Percentiles rank a stretch among this genome's conserved stretches.
Evolutionary conservation across 2,888 invertebrate genomes (phyloP).

Genomic region (Nephrotoma flavescens): DNA sequence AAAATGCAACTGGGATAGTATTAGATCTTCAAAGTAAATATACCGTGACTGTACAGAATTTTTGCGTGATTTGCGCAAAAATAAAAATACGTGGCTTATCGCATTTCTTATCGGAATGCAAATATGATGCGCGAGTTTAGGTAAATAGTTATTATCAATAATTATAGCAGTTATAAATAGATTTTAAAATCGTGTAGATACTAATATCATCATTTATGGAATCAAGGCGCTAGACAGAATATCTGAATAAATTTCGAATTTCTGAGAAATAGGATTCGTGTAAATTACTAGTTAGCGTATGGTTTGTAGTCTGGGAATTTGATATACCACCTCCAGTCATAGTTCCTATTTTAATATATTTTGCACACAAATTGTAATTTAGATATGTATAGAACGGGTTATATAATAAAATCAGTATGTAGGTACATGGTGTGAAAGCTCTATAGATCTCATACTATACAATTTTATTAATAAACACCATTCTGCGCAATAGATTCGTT

Average conservation of each 20-base stretch:
- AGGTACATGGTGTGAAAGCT: neutral
- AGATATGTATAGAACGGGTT: neutral
- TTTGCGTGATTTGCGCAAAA: neutral
- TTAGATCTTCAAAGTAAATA: neutral
- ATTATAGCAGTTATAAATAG: neutral
- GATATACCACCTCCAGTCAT: neutral
- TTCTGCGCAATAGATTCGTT: neutral
- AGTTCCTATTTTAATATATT: neutral
- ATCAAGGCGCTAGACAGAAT: neutral
- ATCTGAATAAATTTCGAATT: neutral
- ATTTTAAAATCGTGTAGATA: neutral
- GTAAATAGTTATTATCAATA: neutral
- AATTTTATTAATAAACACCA: neutral
- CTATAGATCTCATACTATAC: neutral
- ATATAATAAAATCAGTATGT: neutral
- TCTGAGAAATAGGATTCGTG: neutral
- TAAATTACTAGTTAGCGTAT: neutral
- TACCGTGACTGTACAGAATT: neutral
- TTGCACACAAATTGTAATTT: neutral
- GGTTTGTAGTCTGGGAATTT: neutral
- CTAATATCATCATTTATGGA: neutral
- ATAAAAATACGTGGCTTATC: neutral
- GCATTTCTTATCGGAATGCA: neutral
- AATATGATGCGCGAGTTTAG: neutral
- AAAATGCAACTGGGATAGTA: neutral